Base-by-base conservation (phyloP, 2,113 vertebrate genomes). In the Apodemus speciosus region DNA sequence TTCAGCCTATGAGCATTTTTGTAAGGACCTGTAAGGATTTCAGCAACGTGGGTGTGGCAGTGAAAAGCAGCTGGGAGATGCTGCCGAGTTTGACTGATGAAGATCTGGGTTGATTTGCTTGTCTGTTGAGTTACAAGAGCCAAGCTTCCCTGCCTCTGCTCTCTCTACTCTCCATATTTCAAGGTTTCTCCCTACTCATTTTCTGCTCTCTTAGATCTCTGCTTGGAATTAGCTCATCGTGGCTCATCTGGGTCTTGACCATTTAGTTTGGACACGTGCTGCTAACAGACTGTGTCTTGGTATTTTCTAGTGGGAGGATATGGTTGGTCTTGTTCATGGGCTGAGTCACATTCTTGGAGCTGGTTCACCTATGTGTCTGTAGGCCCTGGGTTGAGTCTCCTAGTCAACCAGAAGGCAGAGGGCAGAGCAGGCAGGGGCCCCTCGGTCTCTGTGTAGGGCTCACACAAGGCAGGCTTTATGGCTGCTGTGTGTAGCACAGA, bases 221-320 rank as follows among this genome's bases (percentile, higher is more conserved):
- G 20, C 40, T 81, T 79, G 83, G 64, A 69, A 69, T 71, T 1
- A 58, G 71, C 6, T 64, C 46, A 38, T 35, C 1, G 18, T 2
- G 35, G 21, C 8, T 53, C 60, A 25, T 69, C 11, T 46, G 77
- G 43, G 38, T 38, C 72, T 72, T 46, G 71, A 77, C 7, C 9
- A n/a, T 32, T 9, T 15, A 8, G 75, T 68, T 87, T 89, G 32
- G 46, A 43, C 18, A 32, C 4, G 23, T 46, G 30, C 13, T 46
- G 72, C 27, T 49, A 49, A 84, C 16, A 75, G 49, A 75, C 14
- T 35, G 73, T 15, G 18, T 68, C 58, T 81, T 85, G 40, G 20
- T 38, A 51, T 89, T 93, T 92, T 69, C 46, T 58, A 49, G 7
- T 66, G 49, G 56, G 40, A 92, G 53, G 86, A 85, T 73, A 72